These are phyloP conservation scores for Choristoneura rosaceana DNA, from an alignment of 2,888 invertebrate genomes.

Conservation along the genomic window DNA sequence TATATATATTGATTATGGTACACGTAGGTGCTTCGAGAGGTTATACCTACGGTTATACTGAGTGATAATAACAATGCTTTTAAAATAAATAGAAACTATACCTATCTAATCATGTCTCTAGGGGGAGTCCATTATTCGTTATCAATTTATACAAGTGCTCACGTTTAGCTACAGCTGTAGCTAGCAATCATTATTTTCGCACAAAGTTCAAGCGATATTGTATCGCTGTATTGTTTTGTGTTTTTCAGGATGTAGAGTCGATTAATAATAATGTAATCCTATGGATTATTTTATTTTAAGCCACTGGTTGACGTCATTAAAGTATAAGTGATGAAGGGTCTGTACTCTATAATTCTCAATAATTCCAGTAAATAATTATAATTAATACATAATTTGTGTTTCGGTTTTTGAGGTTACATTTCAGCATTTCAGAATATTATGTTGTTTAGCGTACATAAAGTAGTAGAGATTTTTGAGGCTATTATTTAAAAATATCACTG, in stretches of 20 bases:
- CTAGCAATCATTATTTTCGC: neutral
- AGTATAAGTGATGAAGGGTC: too few relatives aligned
- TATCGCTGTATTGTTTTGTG: slow-evolving; percentile 4
- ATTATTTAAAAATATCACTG: neutral
- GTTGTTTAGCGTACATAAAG: too few relatives aligned
- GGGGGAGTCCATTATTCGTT: neutral
- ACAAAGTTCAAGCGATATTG: slow-evolving; percentile 22
- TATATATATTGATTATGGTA: too few relatives aligned
- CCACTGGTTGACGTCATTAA: neutral
- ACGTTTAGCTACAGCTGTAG: neutral
- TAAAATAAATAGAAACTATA: neutral
- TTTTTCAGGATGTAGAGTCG: slow-evolving; percentile 11
- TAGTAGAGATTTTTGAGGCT: too few relatives aligned
- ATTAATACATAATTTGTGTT: too few relatives aligned
- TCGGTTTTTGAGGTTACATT: too few relatives aligned
- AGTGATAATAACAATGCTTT: too few relatives aligned
- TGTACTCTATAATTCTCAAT: too few relatives aligned
- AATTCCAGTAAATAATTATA: too few relatives aligned
- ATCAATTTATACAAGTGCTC: neutral
- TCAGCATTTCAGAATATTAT: too few relatives aligned
- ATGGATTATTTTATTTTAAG: neutral
- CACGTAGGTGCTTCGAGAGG: too few relatives aligned
- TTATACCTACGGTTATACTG: too few relatives aligned
- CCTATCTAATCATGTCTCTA: slow-evolving; percentile 6
- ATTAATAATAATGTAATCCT: slow-evolving; percentile 4